Percentiles rank a stretch among this genome's conserved stretches.
These are phyloP conservation scores for Paratrypauchen microcephalus DNA, from an alignment of 2,797 vertebrate species.

Conservation along the genomic window DNA sequence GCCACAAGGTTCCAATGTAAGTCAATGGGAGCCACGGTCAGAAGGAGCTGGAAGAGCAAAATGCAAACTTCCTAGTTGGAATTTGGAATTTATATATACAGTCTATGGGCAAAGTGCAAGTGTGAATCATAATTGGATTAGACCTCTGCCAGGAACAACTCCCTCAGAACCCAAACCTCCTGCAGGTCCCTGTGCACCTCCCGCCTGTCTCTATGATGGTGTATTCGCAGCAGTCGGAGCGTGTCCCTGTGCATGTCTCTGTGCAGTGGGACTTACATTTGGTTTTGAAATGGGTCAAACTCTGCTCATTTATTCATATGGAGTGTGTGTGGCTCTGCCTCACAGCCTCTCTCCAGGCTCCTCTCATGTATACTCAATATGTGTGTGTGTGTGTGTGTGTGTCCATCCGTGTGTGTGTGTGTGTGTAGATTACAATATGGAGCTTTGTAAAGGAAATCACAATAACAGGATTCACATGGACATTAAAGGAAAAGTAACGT, in stretches of 20 bases:
- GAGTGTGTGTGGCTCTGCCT: slow-evolving; percentile 65
- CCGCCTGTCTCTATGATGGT: slow-evolving; percentile 48
- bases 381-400: too few relatives aligned
- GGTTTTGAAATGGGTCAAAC: slow-evolving; percentile 79
- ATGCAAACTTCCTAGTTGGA: too few relatives aligned
- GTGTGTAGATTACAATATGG: neutral
- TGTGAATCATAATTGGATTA: too few relatives aligned
- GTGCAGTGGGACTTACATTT: slow-evolving; percentile 59
- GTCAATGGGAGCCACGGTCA: too few relatives aligned
- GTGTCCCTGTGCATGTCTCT: slow-evolving; percentile 45
- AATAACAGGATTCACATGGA: neutral
- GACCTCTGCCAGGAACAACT: too few relatives aligned
- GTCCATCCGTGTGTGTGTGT: neutral
- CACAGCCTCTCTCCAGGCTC: slow-evolving; percentile 51
- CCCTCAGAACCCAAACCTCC: neutral
- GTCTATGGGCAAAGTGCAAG: too few relatives aligned
- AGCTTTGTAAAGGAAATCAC: neutral
- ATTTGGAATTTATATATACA: too few relatives aligned
- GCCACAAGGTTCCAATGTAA: too few relatives aligned
- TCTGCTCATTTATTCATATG: slow-evolving; percentile 76
- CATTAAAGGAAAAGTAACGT: too few relatives aligned
- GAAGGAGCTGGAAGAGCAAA: too few relatives aligned
- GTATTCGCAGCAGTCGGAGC: slow-evolving; percentile 53
- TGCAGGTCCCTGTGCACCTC: neutral
- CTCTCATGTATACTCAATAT: slow-evolving; percentile 20